Evolutionary conservation across 2,797 vertebrate species (phyloP), one percentile per base, ranked within the genome.

Genomic region (Catharus ustulatus): DNA sequence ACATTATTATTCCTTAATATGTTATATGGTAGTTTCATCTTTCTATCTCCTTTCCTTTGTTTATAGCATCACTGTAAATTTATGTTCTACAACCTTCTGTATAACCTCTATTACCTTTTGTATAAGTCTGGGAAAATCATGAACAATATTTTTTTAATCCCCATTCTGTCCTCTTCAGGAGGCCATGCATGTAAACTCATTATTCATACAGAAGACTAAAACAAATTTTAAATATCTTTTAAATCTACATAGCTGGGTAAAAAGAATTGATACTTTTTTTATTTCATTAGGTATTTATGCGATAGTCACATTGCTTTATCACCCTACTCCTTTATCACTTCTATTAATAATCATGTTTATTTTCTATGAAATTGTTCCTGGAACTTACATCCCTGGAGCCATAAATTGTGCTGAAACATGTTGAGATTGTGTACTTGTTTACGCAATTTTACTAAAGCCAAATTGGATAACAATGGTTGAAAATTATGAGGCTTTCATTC

Each of bases 401-500:
- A 83, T 82, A 95, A 94, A 93, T 87, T 91, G 78, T 76, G 45
- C 85, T 79, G 84, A 86, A 94, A 90, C 74, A 78, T n/a, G 62
- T 90, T 79, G 93, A 95, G 84, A 77, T n/a, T 67, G 23, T 91
- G 54, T 90, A 68, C 58, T 71, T 94, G 89, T 63, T 93, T 63
- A 83, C 74, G 77, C 64, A 86, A 46, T 81, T 94, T 79, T 30
- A 49, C 62, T 91, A 69, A 87, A 91, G 76, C 71, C 74, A 94
- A 94, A 96, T 82, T 92, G 54, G 88, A 52, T 88, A 91, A 95
- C 77, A 93, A 67, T 80, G 79, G 46, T 59, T 96, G 43, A 77
- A 93, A 90, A 30, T 84, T 78, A 94, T 68, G 72, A 36, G 82
- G 79, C 45, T 94, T 93, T 95, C 93, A 89, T 81, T 96, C 66